Evolutionary conservation across 1,140 invertebrate species (phyloP), one percentile per base, ranked within the genome.

Genomic region (Eumaeus atala): DNA sequence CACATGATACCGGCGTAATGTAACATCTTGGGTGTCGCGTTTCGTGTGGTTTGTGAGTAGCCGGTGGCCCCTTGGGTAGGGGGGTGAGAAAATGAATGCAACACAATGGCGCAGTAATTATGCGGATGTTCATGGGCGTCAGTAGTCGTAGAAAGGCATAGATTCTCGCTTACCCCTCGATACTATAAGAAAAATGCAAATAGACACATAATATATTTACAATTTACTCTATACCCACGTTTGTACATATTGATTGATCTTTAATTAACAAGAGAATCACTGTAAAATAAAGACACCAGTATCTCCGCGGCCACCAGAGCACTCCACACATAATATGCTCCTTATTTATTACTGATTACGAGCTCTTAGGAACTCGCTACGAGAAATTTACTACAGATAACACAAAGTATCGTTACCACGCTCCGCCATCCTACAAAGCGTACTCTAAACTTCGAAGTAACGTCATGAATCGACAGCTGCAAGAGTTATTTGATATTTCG

Each of bases 301-400:
- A 28, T 28, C 21, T 28, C 6, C 6, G 2, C 21, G 6, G 21
- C 21, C 2, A 28, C 21, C 21, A 28, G 21, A 28, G 6, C 21
- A 44, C 40, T 44, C 17, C 8, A 9, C 17, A 44, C 14, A 16
- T 8, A 9, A 14, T 9, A 44, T 9, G 16, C 14, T 44, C 14
- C 37, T 55, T 55, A 64, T 61, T 52, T 61, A 58, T 58, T 35
- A 12, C 52, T 56, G 61, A 61, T 64, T 64, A 64, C 48, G 59
- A 51, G 62, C 62, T 58, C 62, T 56, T 54, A 40, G 49, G 42
- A 62, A 61, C 52, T 64, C 52, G 38, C 56, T 48, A 48, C 54
- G 37, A 54, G 52, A 52, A 58, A 64, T 61, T 64, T 61, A 58
- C 54, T 61, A 51, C 37, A 55, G 58, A 64, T 64, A 64, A 61